phyloP scores from a whole-genome alignment of 2,888 invertebrate genomes.

The Spatulosminthurus flaviceps region DNA sequence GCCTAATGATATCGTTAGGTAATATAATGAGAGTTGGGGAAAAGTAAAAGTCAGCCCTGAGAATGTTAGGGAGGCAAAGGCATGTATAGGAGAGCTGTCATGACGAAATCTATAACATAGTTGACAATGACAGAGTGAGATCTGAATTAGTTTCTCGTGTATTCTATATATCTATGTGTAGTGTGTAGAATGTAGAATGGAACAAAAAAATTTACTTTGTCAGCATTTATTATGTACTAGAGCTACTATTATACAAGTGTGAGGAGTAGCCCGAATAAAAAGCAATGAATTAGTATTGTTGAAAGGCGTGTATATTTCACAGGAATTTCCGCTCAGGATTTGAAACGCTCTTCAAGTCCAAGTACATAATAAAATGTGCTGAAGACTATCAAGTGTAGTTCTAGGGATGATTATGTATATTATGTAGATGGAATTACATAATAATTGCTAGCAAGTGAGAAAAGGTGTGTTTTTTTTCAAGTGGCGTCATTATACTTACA shows the following conservation, averaged over 20 bases:
- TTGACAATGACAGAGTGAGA: slow-evolving; percentile 30
- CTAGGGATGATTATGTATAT: no score
- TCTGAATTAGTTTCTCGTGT: slow-evolving; percentile 20
- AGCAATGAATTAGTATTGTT: not conserved
- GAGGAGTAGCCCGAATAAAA: not conserved
- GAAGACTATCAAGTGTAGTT: no score
- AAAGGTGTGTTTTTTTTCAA: no score
- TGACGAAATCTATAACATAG: slow-evolving; percentile 6
- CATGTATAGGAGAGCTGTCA: not conserved
- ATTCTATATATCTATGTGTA: no score
- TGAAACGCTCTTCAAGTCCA: not conserved
- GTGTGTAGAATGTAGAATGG: not conserved
- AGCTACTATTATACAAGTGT: not conserved
- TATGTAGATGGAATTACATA: no score
- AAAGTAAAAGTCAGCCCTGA: not conserved
- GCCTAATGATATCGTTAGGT: slow-evolving; percentile 13
- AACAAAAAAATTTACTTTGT: not conserved
- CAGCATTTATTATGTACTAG: not conserved
- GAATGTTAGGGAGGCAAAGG: not conserved
- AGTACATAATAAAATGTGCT: no score
- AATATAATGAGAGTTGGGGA: not conserved
- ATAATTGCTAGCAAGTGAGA: no score
- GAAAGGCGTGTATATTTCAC: slow-evolving; percentile 23
- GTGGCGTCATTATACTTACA: no score
- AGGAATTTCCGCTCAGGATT: slow-evolving; percentile 21